Evolutionary conservation across 2,113 vertebrate genomes (phyloP).

Genomic region (Vidua macroura): DNA sequence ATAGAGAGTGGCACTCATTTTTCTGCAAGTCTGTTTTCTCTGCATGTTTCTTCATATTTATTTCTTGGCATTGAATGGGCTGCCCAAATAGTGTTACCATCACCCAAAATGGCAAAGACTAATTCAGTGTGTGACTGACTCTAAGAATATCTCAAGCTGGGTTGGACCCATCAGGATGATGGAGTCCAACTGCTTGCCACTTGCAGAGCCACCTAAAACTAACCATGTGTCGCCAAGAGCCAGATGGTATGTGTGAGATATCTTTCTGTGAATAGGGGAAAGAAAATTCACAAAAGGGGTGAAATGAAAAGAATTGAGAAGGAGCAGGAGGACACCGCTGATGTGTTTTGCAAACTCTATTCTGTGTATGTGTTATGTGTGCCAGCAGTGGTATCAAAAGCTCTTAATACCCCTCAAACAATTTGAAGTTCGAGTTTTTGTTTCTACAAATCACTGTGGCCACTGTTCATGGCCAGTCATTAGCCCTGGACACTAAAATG

Average conservation of each 20-base stretch:
- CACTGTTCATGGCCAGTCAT: not conserved
- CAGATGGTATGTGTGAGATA: not conserved
- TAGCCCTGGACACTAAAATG: rapidly evolving
- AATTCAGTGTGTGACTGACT: not conserved
- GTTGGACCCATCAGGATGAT: not conserved
- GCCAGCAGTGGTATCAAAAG: not conserved
- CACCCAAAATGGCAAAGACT: not conserved
- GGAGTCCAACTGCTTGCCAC: not conserved
- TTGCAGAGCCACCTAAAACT: not conserved
- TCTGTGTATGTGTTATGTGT: not conserved
- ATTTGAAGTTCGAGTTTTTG: not conserved
- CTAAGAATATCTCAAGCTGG: not conserved
- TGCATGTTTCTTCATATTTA: not conserved
- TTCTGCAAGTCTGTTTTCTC: not conserved
- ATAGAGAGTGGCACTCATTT: not conserved
- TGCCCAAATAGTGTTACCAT: not conserved
- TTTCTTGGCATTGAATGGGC: not conserved
- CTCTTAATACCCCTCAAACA: not conserved
- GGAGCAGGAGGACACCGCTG: not conserved
- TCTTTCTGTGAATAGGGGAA: not conserved
- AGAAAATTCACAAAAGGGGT: not conserved
- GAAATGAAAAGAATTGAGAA: not conserved
- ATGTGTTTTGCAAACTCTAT: not conserved
- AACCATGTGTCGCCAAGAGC: not conserved
- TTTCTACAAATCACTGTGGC: not conserved